Percentiles rank a stretch among this genome's conserved stretches.
Evolutionary conservation across 2,113 vertebrate species (phyloP).

Genomic region (Melanostigma gelatinosum): DNA sequence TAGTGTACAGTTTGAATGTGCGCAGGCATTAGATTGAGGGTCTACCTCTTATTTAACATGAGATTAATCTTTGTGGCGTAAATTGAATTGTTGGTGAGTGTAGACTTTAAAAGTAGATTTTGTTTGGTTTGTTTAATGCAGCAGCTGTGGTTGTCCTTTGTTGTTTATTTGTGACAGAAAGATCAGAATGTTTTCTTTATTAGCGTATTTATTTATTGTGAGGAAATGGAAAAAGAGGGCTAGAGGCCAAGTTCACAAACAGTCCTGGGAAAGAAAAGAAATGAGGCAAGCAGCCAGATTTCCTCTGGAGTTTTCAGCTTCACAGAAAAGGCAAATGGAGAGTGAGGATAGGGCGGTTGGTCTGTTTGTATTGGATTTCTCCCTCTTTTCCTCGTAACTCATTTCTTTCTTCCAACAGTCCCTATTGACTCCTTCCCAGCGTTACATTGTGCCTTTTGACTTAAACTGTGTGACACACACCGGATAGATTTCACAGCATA

Average conservation of each 20-base stretch:
- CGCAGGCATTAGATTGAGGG: neutral
- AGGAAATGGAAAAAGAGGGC: conserved; percentile 74
- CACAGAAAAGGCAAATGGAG: conserved; percentile 20
- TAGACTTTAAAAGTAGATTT: neutral
- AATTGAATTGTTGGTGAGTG: neutral
- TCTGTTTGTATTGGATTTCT: conserved; percentile 16
- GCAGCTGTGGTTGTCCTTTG: conserved; percentile 37
- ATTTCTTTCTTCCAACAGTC: neutral
- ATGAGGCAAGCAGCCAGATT: conserved; percentile 50
- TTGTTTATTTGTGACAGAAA: conserved; percentile 38
- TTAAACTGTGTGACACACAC: conserved; percentile 1
- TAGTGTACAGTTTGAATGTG: neutral
- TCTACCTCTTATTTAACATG: neutral
- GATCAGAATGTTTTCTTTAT: conserved; percentile 62
- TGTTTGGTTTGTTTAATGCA: neutral
- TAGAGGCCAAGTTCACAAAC: conserved; percentile 64
- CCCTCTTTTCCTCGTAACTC: conserved; percentile 3
- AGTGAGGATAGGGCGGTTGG: neutral
- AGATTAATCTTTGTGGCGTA: neutral
- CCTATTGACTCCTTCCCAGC: neutral
- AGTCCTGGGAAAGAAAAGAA: conserved; percentile 68
- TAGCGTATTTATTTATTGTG: conserved; percentile 71
- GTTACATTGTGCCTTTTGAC: neutral
- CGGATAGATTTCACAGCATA: neutral
- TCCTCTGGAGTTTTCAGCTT: conserved; percentile 9